phyloP scores from a whole-genome alignment of 2,797 vertebrate species.

The Podargus strigoides region DNA sequence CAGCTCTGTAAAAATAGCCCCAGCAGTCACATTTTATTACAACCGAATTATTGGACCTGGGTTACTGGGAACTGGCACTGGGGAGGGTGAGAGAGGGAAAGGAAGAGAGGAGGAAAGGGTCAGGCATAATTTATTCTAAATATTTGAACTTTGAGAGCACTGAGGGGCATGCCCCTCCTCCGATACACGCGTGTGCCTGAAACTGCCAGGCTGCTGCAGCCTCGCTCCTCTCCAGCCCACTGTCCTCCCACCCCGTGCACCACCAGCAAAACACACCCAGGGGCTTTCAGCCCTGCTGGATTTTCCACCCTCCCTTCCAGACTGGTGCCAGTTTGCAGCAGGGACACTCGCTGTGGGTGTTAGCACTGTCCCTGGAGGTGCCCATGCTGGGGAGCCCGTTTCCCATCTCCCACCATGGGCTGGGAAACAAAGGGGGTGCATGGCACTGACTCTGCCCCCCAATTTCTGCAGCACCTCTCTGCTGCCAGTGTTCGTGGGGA shows the following conservation, averaged over 20 bases:
- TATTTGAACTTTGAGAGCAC: neutral
- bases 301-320: neutral
- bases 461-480: neutral
- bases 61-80: conserved; percentile 63
- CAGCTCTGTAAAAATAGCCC: conserved; percentile 72
- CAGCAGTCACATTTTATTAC: conserved; percentile 79
- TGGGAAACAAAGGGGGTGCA: accelerated
- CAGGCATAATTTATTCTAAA: conserved; percentile 23
- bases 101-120: neutral
- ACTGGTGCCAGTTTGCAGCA: neutral
- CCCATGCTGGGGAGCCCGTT: accelerated
- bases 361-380: neutral
- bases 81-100: neutral
- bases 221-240: neutral
- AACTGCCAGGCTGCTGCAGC: neutral
- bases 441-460: neutral
- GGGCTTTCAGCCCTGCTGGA: neutral
- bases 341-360: neutral
- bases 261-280: neutral
- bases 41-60: conserved; percentile 60
- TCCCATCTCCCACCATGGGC: neutral
- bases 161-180: neutral
- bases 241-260: neutral
- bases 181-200: neutral
- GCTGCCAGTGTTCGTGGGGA: accelerated